Percentiles rank a stretch among this genome's conserved stretches.
Conservation (phyloP, 2,797 vertebrate genomes). For the Phrynocephalus guinanensis region DNA sequence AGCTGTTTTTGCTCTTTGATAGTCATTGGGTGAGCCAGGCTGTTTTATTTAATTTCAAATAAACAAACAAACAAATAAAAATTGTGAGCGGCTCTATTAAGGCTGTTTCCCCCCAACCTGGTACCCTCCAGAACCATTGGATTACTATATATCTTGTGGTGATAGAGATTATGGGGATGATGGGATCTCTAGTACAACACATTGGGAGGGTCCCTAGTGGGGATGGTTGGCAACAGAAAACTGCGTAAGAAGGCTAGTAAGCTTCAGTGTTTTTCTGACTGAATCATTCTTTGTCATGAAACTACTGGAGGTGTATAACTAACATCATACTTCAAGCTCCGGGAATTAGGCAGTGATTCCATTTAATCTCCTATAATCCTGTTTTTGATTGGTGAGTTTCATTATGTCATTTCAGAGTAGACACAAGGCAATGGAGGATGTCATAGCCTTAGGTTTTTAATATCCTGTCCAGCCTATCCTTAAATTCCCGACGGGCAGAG, state of each 20-base stretch:
- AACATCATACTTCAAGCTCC: not conserved
- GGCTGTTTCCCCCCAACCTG: too few relatives aligned
- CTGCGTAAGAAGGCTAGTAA: too few relatives aligned
- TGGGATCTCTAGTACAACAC: too few relatives aligned
- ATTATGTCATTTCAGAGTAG: conserved; percentile 9
- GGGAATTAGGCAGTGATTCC: not conserved
- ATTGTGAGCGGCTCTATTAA: too few relatives aligned
- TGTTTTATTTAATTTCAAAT: too few relatives aligned
- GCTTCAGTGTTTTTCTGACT: not conserved
- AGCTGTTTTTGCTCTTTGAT: too few relatives aligned
- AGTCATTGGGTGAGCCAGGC: too few relatives aligned
- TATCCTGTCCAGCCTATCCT: conserved; percentile 5
- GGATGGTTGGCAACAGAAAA: not conserved
- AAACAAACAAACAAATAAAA: too few relatives aligned
- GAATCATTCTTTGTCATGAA: not conserved
- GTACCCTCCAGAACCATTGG: too few relatives aligned
- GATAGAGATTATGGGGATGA: not conserved
- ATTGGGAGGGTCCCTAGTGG: not conserved
- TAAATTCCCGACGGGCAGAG: conserved; percentile 13
- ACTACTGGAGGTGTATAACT: not conserved
- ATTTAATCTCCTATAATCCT: conserved; percentile 11
- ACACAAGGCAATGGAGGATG: conserved; percentile 4
- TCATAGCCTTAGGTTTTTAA: conserved; percentile 22
- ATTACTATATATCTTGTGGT: too few relatives aligned
- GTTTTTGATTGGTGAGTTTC: conserved; percentile 14